Evolutionary conservation across 2,888 invertebrate genomes (phyloP).

Genomic region (Tyria jacobaeae): DNA sequence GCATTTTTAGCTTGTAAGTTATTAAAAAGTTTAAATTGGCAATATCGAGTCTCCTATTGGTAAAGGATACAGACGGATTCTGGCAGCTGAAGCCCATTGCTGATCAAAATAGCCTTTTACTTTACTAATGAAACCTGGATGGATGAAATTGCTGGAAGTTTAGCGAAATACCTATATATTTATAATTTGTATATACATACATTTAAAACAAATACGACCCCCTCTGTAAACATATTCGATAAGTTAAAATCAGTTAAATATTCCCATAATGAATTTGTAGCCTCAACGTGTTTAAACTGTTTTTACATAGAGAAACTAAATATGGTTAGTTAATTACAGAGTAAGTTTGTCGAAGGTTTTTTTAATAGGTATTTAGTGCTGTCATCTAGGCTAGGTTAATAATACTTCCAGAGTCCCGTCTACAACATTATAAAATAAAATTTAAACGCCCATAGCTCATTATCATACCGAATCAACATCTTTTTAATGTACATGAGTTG

Average conservation of each 20-base stretch:
- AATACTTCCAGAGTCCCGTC: neutral
- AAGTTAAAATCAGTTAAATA: neutral
- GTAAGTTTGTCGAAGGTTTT: too few relatives aligned
- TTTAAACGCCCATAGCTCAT: neutral
- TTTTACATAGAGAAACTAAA: too few relatives aligned
- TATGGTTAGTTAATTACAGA: too few relatives aligned
- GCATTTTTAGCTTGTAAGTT: constrained; percentile 44
- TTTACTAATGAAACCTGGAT: constrained; percentile 15
- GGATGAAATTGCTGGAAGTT: constrained; percentile 12
- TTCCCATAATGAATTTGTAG: too few relatives aligned
- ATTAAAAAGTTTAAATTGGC: constrained; percentile 54
- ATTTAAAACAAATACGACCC: neutral
- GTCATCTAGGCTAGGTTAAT: too few relatives aligned
- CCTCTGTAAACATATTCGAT: neutral
- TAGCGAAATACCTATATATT: neutral
- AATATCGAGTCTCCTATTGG: constrained; percentile 44
- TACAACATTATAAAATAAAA: neutral
- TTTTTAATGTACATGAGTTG: neutral
- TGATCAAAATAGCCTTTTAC: constrained; percentile 26
- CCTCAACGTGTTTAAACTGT: too few relatives aligned
- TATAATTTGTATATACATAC: neutral
- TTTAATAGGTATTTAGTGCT: neutral
- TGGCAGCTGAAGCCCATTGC: constrained; percentile 41
- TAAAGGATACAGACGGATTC: constrained; percentile 31
- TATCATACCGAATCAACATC: neutral